Evolutionary conservation across 2,797 vertebrate species (phyloP), one percentile per base, ranked within the genome.

Genomic region (Enteromius fasciolatus): DNA sequence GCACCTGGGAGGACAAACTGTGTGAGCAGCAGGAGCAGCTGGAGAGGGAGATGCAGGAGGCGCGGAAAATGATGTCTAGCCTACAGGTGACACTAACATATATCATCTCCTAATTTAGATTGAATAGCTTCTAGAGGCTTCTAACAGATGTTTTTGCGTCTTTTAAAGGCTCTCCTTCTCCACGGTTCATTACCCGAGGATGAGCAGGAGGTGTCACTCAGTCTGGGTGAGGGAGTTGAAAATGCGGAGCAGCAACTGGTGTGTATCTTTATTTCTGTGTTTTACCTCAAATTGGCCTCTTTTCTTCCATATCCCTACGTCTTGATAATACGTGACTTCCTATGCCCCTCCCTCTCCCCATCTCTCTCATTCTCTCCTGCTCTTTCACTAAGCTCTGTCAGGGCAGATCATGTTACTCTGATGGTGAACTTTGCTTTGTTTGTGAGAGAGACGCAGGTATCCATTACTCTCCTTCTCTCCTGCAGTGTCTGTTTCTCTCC

Each of bases 31-130:
- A 97, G 87, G 95, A 96, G 79, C 92, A 95, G 86, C 91, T 99
- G 89, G 97, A 98, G 85, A 96, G 93, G 89, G 98, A 99, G 81
- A 97, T 99, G 94, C 95, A 97, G 85, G 98, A 99, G 89, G 96
- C 98, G 0, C 95, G 97, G 83, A 96, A 95, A 92, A 98, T 99
- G 97, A 97, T 99, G 89, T 98, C 97, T 3, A 94, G 96, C 82
- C 90, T 99, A 87, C 98, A 99, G 96, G 98, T 99, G 93, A 68
- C 36, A 33, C 25, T 39, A 31, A 7, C 25, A 23, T 59, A 5
- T 39, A 25, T 41, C 23, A 36, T 69, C 23, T 11, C 23, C 25
- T 28, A 20, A 44, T 77, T 44, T 28, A 28, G 23, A 20, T 18
- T 46, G 39, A n/a, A 20, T 31, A 5, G 41, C 23, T 28, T 46